phyloP scores from a whole-genome alignment of 2,797 vertebrate species.

The Macropus fuliginosus region DNA sequence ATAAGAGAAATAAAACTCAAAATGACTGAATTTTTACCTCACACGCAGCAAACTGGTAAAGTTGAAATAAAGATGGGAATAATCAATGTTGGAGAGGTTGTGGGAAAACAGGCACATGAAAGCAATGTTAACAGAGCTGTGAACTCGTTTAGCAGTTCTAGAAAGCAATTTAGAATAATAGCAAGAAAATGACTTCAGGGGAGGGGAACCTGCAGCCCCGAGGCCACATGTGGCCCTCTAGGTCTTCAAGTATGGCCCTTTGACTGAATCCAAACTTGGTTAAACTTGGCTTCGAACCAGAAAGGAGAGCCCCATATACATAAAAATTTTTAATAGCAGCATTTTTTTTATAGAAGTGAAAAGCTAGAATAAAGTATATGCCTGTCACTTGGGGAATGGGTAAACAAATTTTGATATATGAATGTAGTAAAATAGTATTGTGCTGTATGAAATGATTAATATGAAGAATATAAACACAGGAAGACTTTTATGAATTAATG shows the following conservation, averaged over 20 bases:
- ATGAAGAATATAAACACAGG: neutral
- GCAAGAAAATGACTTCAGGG: neutral
- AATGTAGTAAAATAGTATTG: neutral
- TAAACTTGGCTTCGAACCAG: no score
- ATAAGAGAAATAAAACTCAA: neutral
- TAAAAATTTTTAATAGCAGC: no score
- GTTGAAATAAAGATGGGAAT: neutral
- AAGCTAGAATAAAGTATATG: no score
- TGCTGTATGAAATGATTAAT: neutral
- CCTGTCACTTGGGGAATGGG: neutral
- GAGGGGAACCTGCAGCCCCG: no score
- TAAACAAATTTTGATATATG: neutral
- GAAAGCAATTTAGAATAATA: neutral
- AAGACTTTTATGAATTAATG: neutral
- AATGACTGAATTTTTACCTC: neutral
- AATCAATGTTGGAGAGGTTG: neutral
- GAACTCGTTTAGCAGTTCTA: neutral
- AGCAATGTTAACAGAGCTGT: neutral
- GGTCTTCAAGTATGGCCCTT: no score
- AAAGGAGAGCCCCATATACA: no score
- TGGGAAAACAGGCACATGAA: neutral
- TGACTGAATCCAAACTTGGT: no score
- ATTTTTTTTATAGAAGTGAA: no score
- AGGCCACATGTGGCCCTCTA: no score
- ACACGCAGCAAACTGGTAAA: neutral